Evolutionary conservation across 2,797 vertebrate genomes (phyloP).

Genomic region (Okamejei kenojei): DNA sequence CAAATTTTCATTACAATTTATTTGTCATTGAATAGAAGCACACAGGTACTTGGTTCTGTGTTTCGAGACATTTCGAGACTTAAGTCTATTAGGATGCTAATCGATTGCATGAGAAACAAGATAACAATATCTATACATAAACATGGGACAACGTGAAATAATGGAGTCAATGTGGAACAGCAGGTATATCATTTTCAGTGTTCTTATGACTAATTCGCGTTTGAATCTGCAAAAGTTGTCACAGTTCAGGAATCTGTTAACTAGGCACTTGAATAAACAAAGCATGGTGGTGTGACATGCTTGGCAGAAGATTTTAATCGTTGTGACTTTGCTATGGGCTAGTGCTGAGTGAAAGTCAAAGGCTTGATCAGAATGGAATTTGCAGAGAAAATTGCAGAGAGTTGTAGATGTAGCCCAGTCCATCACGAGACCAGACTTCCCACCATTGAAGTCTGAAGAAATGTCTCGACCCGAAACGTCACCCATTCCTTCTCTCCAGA

Average conservation of each 20-base stretch:
- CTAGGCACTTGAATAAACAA: background rate
- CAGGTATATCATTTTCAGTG: background rate
- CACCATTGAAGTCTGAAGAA: no score
- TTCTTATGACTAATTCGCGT: background rate
- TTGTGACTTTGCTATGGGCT: background rate
- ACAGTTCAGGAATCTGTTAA: background rate
- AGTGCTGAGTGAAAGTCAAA: background rate
- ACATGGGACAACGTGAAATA: background rate
- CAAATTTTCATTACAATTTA: no score
- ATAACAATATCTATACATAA: background rate
- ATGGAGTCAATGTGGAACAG: background rate
- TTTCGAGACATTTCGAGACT: no score
- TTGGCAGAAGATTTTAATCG: background rate
- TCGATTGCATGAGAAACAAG: background rate
- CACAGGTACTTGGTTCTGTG: no score
- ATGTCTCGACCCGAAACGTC: no score
- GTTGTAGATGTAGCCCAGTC: no score
- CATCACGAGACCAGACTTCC: no score
- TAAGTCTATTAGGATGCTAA: background rate
- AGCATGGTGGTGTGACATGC: conserved; percentile 3
- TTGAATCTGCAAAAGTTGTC: background rate
- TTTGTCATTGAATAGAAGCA: no score
- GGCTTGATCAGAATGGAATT: background rate
- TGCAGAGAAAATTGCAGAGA: no score
- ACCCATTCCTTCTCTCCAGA: no score